These are phyloP conservation scores for Dicranocentrus wangi DNA, from an alignment of 2,888 invertebrate genomes.

Conservation along the genomic window DNA sequence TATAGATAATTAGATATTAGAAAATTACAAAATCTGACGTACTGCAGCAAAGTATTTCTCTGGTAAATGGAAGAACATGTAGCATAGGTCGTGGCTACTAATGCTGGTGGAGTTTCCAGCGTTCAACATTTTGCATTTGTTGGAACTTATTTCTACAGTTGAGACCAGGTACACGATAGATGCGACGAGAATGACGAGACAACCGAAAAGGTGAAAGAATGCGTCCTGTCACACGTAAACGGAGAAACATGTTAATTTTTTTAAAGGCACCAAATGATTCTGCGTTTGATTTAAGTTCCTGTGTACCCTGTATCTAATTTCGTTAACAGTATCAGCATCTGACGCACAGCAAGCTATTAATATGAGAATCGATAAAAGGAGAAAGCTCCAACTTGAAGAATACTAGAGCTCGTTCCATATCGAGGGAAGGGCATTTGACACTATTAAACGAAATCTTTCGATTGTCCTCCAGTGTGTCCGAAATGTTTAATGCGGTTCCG, in stretches of 20 bases:
- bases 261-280: no score
- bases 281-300: neutral
- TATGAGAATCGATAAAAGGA: neutral
- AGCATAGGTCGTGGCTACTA: no score
- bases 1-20: no score
- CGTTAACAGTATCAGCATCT: conserved; percentile 2
- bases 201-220: neutral
- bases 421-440: neutral
- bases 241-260: no score
- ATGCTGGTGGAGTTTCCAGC: no score
- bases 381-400: neutral
- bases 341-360: conserved; percentile 10
- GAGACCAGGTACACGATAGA: neutral
- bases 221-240: conserved; percentile 10
- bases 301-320: neutral
- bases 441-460: neutral
- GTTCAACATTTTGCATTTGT: neutral
- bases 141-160: neutral
- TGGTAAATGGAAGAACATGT: neutral
- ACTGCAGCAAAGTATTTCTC: neutral
- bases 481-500: neutral
- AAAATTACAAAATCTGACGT: neutral
- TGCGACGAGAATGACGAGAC: neutral
- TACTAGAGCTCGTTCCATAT: neutral
- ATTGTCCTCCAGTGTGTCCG: neutral